Evolutionary conservation across 2,113 vertebrate species (phyloP).

Genomic region (Electrona antarctica): DNA sequence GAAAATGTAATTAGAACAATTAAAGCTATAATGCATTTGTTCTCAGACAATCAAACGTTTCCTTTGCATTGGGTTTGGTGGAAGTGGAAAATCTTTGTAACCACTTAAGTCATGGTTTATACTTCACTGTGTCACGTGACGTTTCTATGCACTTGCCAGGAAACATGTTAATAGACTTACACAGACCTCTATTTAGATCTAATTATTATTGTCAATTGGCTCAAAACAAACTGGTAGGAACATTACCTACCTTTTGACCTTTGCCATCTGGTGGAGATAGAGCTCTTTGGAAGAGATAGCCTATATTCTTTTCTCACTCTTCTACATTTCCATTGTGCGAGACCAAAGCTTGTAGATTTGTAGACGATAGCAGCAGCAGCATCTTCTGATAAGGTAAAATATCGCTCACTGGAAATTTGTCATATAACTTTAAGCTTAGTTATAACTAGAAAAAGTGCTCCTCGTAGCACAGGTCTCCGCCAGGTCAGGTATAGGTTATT

Average conservation of each 20-base stretch:
- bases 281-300: slow-evolving; percentile 14
- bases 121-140: not conserved
- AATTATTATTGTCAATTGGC: slow-evolving; percentile 8
- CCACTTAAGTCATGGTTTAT: too few relatives aligned
- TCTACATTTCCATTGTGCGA: slow-evolving; percentile 12
- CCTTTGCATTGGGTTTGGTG: too few relatives aligned
- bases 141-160: slow-evolving; percentile 3
- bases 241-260: slow-evolving; percentile 18
- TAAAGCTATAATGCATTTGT: not conserved
- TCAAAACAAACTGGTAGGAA: slow-evolving; percentile 9
- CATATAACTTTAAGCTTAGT: too few relatives aligned
- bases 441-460: too few relatives aligned
- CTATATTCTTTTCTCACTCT: not conserved
- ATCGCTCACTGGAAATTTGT: not conserved
- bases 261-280: slow-evolving; percentile 27
- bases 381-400: slow-evolving; percentile 7
- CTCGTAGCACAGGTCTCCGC: too few relatives aligned
- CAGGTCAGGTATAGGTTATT: too few relatives aligned
- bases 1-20: not conserved
- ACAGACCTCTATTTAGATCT: too few relatives aligned
- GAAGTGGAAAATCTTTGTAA: too few relatives aligned
- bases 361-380: not conserved
- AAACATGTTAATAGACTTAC: not conserved
- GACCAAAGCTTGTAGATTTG: not conserved
- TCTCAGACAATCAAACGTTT: too few relatives aligned